These are phyloP conservation scores for Pygoscelis adeliae DNA, from an alignment of 2,113 vertebrate genomes.

Conservation along the genomic window DNA sequence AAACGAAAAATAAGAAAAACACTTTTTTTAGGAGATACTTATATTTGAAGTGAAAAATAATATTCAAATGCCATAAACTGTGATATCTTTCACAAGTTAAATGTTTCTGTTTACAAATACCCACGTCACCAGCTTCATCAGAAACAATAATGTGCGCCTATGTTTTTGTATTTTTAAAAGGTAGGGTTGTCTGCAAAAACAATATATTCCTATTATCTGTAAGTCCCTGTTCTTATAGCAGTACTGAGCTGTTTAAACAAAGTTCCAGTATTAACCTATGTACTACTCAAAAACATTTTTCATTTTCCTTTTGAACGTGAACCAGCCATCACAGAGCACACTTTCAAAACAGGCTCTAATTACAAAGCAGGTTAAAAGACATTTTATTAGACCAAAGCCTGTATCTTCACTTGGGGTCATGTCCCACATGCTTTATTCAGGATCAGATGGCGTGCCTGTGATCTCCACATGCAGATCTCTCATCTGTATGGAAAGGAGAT, in stretches of 20 bases:
- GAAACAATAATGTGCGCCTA: neutral
- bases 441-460: slow-evolving; percentile 40
- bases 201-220: neutral
- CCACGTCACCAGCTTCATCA: neutral
- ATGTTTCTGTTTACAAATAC: neutral
- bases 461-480: slow-evolving; percentile 54
- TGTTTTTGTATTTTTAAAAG: neutral
- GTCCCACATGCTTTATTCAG: slow-evolving; percentile 15
- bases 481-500: neutral
- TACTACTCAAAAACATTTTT: neutral
- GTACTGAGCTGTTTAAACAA: neutral
- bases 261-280: neutral
- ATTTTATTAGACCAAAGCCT: slow-evolving; percentile 21
- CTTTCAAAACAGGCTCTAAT: slow-evolving; percentile 45
- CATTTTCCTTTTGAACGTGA: slow-evolving; percentile 19
- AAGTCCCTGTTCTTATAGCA: neutral
- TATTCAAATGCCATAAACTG: neutral
- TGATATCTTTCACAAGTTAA: neutral
- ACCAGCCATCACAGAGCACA: neutral
- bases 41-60: neutral
- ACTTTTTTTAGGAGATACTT: neutral
- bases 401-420: neutral
- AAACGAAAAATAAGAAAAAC: neutral
- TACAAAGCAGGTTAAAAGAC: slow-evolving; percentile 42
- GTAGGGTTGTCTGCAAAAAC: neutral